Evolutionary conservation across 2,113 vertebrate genomes (phyloP), one percentile per base, ranked within the genome.

Genomic region (Arenaria interpres): DNA sequence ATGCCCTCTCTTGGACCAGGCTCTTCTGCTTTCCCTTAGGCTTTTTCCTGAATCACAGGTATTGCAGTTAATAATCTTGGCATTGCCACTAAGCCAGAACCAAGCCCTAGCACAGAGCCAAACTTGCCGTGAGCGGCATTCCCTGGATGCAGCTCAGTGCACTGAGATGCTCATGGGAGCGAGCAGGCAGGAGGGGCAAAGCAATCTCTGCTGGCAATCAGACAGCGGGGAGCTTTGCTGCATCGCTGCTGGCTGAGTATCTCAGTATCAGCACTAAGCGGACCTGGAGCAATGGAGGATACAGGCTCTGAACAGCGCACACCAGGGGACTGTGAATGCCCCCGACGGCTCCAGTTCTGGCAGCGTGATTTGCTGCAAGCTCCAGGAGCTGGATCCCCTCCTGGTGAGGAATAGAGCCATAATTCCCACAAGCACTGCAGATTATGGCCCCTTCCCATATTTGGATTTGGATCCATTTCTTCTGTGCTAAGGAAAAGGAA

Each of bases 201-300:
- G n/a, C 53, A 56, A 68, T 32, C 12, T 84, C 59, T 79, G 30
- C 45, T 41, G 83, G 46, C 53, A 75, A 64, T 79, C 45, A 33
- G 69, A 46, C 37, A 83, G 59, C 0, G 2, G 73, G 62, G 19
- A 90, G 90, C 45, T 88, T 48, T 50, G 67, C 88, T 85, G 56
- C 43, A 41, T 74, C 0, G 0, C 46, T 93, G 56, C 35, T 64
- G 45, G 54, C 57, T 73, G 41, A 86, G 39, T 12, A 62, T 39
- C 63, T 57, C 39, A 1, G 63, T 8, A 25, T 25, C 59, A 48
- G 57, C 0, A 0, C 48, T 45, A 80, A 85, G 14, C 3, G 2
- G 66, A 88, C 62, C 57, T 72, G 28, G 43, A 82, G 25, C n/a
- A 71, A 45, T 10, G n/a, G 41, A 75, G 68, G 19, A 54, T 54